Percentiles rank a stretch among this genome's conserved stretches.
Evolutionary conservation across 2,888 invertebrate genomes (phyloP).

Genomic region (Drosophila barbarae): DNA sequence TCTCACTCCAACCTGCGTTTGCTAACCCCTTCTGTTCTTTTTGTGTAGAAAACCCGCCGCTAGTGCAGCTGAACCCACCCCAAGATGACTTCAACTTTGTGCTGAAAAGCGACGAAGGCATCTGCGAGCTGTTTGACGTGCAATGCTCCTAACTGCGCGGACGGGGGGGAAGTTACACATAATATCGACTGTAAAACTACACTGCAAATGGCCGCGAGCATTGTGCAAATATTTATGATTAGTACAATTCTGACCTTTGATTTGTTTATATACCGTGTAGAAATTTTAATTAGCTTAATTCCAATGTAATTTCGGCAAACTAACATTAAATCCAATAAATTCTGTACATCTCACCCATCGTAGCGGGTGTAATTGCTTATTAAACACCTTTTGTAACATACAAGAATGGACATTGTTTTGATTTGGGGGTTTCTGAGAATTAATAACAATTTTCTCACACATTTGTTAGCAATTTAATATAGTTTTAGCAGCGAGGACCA

Average conservation of each 20-base stretch:
- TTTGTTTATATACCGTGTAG: conserved; percentile 58
- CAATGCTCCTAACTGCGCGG: conserved; percentile 60
- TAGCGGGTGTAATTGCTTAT: conserved; percentile 6
- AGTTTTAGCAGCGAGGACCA: background rate
- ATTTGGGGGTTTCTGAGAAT: background rate
- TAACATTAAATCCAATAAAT: conserved; percentile 40
- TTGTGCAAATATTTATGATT: conserved; percentile 74
- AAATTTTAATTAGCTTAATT: conserved; percentile 66
- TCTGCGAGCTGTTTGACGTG: conserved; percentile 79
- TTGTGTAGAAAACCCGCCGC: conserved; percentile 76
- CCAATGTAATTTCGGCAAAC: conserved; percentile 46
- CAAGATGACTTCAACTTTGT: conserved; percentile 76
- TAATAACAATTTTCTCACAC: no score
- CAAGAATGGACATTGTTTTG: background rate
- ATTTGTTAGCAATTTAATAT: background rate
- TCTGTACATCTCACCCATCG: conserved; percentile 4
- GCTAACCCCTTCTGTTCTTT: conserved; percentile 1
- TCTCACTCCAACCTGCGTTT: conserved; percentile 8
- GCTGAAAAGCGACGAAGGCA: conserved; percentile 76
- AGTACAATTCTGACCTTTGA: conserved; percentile 68
- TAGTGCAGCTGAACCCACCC: conserved; percentile 77
- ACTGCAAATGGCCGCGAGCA: conserved; percentile 65
- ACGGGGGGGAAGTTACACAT: conserved; percentile 16
- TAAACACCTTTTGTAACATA: conserved; percentile 1
- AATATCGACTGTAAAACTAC: conserved; percentile 26